A percentile compares a stretch with the other conserved stretches of the same genome.
These are phyloP conservation scores for Temnothorax longispinosus DNA, from an alignment of 1,140 invertebrate genomes.

Conservation along the genomic window DNA sequence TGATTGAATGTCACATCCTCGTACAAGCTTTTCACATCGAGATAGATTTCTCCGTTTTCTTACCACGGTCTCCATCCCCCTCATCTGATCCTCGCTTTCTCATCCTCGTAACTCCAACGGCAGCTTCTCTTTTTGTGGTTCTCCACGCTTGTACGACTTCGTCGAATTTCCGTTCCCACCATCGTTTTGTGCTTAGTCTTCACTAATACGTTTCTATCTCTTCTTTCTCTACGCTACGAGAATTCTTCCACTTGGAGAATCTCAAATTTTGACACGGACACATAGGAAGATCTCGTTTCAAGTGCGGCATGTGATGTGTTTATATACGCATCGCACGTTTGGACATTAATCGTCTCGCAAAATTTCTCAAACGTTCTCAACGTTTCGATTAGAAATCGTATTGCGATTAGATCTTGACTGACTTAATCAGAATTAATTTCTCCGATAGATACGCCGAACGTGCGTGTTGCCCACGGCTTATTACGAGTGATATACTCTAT, in stretches of 20 bases:
- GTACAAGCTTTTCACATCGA: slow-evolving; percentile 43
- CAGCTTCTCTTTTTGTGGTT: slow-evolving; percentile 40
- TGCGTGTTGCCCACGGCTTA: too few species aligned
- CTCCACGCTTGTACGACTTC: slow-evolving; percentile 21
- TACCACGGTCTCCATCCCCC: slow-evolving; percentile 24
- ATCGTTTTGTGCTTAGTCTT: slow-evolving; percentile 5
- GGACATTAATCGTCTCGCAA: neutral
- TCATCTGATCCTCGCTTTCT: slow-evolving; percentile 27
- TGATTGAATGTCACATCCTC: slow-evolving; percentile 53
- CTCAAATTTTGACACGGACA: slow-evolving; percentile 41
- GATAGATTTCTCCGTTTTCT: slow-evolving; percentile 53
- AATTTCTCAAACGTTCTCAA: neutral
- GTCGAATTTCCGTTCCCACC: slow-evolving; percentile 57
- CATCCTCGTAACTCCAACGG: slow-evolving; percentile 22
- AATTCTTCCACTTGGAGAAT: slow-evolving; percentile 56
- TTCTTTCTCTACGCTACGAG: neutral
- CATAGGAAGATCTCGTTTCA: neutral
- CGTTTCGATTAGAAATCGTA: neutral
- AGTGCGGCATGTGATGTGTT: neutral
- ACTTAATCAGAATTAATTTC: slow-evolving; percentile 11
- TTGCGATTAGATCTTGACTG: neutral
- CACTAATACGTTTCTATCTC: slow-evolving; percentile 28
- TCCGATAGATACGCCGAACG: neutral
- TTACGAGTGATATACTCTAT: slow-evolving; percentile 8
- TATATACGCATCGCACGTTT: neutral